These are phyloP conservation scores for Tachina lurida DNA, from an alignment of 2,888 invertebrate genomes.

Conservation along the genomic window DNA sequence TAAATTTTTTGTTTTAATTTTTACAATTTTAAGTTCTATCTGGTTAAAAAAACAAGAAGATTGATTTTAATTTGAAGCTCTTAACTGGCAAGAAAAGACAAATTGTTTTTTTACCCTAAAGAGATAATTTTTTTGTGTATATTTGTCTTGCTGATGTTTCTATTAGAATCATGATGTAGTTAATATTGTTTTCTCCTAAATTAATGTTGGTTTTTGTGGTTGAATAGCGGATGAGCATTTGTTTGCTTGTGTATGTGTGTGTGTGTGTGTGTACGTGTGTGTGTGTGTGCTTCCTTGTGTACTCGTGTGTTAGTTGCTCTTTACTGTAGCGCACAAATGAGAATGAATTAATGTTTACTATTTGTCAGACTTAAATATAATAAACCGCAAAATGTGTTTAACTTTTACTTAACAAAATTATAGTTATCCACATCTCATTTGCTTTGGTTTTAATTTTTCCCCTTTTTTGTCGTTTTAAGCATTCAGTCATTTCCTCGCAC, in stretches of 20 bases:
- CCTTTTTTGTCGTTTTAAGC: not conserved
- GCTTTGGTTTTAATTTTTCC: slow-evolving; percentile 18
- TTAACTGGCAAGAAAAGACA: not conserved
- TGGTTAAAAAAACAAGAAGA: too few species aligned
- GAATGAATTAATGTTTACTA: not conserved
- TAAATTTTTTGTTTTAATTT: too few species aligned
- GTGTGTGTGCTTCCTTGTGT: too few species aligned
- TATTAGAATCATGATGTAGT: slow-evolving; percentile 6
- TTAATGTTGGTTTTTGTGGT: slow-evolving; percentile 23
- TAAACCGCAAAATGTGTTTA: slow-evolving; percentile 64
- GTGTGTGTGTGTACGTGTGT: too few species aligned
- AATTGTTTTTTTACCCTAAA: not conserved
- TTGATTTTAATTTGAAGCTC: too few species aligned
- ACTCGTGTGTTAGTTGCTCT: not conserved
- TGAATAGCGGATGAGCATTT: not conserved
- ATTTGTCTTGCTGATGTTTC: slow-evolving; percentile 13
- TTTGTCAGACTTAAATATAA: slow-evolving; percentile 38
- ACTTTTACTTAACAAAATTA: slow-evolving; percentile 64
- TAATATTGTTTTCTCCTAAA: slow-evolving; percentile 6
- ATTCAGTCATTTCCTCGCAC: not conserved
- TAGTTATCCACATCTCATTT: slow-evolving; percentile 59
- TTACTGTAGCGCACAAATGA: not conserved
- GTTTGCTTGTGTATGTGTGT: too few species aligned
- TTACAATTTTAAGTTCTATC: too few species aligned
- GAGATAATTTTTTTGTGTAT: not conserved